A percentile compares a stretch with the other conserved stretches of the same genome.
Conservation (phyloP, 2,113 vertebrate species). For the Anhinga anhinga region DNA sequence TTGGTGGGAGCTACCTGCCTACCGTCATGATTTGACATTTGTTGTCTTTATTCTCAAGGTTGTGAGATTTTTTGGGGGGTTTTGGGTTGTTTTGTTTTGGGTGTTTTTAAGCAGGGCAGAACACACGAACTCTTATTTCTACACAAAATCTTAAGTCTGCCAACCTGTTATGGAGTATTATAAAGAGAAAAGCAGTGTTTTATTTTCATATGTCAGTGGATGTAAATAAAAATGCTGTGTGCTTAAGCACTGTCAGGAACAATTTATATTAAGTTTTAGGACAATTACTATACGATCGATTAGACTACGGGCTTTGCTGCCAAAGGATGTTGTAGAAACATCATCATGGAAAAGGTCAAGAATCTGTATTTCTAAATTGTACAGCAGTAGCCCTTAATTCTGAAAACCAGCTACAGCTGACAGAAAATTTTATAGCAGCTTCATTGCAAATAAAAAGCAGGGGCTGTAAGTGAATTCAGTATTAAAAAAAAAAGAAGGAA, state of each 20-base stretch:
- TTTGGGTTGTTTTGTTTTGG: no score
- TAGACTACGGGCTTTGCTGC: neutral
- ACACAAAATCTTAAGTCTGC: neutral
- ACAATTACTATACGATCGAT: neutral
- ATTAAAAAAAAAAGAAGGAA: neutral
- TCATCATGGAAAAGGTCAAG: conserved; percentile 42
- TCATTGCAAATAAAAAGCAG: conserved; percentile 16
- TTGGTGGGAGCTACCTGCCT: neutral
- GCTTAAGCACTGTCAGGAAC: neutral
- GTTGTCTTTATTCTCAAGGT: neutral
- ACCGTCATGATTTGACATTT: neutral
- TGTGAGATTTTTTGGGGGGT: neutral
- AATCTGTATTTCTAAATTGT: conserved; percentile 21
- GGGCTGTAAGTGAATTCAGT: neutral
- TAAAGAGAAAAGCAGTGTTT: neutral
- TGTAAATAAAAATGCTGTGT: neutral
- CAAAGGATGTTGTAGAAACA: conserved; percentile 23
- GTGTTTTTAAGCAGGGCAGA: neutral
- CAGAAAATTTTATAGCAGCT: neutral
- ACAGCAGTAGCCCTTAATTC: conserved; percentile 9
- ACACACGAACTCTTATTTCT: neutral
- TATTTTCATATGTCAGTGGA: neutral
- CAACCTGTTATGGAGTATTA: neutral
- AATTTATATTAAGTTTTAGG: conserved; percentile 38
- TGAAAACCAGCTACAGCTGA: neutral